Base-by-base conservation (phyloP, 2,888 invertebrate genomes). In the Xestobium rufovillosum region DNA sequence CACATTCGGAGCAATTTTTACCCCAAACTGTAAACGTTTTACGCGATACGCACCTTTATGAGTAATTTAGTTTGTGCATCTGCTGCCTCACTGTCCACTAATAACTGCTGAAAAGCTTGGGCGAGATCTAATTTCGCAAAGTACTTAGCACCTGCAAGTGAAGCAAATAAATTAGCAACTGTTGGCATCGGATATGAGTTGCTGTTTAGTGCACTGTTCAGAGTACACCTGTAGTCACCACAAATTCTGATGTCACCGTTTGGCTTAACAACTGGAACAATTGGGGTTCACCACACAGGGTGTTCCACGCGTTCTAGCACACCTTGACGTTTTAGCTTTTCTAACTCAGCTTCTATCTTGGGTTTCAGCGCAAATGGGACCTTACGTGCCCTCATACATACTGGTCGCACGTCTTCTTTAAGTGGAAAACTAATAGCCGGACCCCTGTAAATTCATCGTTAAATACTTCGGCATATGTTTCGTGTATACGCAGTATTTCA, bases 91-190 rank as follows among this genome's bases (percentile, higher is more conserved):
- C 58, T 48, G 36, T 57, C 56, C 3, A 60, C 44, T 6, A 34
- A 26, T n/a, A 57, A 34, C 44, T 65, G 60, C 17, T 28, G 53
- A 44, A 60, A 64, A 4, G 60, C 60, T 31, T 61, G 52, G 3
- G 47, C 42, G 9, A 63, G 44, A 41, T 66, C 61, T 4, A 65
- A 43, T 42, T 58, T 60, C 3, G 55, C 47, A 45, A 63, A 64
- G 14, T 47, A 36, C 17, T 40, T 47, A 10, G 59, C 57, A 25
- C 51, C 55, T 34, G 39, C 38, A 14, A 55, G 14, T 0, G 29
- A 38, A n/a, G 50, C 46, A 14, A 51, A n/a, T n/a, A n/a, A n/a
- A n/a, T n/a, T n/a, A n/a, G n/a, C n/a, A n/a, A n/a, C n/a, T n/a
- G n/a, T n/a, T n/a, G n/a, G n/a, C n/a, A n/a, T n/a, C n/a, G n/a